Evolutionary conservation across 2,113 vertebrate genomes (phyloP).

Genomic region (Elephantulus edwardii): DNA sequence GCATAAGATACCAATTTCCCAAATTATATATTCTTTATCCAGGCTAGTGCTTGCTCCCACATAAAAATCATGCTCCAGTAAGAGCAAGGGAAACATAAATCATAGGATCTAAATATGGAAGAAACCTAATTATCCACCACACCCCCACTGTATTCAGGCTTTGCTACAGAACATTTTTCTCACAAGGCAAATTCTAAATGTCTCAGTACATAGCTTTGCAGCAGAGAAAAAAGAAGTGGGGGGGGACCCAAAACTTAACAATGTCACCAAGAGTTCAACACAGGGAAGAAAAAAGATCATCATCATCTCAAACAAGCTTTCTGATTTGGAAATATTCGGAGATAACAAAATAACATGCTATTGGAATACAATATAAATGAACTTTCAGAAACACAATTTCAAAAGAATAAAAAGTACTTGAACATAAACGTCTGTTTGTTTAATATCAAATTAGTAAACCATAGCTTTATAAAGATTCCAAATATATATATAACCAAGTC

Average conservation of each 20-base stretch:
- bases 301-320: slow-evolving; percentile 44
- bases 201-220: slow-evolving; percentile 34
- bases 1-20: slow-evolving; percentile 50
- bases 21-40: slow-evolving; percentile 67
- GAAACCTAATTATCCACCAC: slow-evolving; percentile 68
- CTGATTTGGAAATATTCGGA: slow-evolving; percentile 6
- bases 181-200: slow-evolving; percentile 64
- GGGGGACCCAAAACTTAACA: not conserved
- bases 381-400: not conserved
- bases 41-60: slow-evolving; percentile 59
- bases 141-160: slow-evolving; percentile 65
- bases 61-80: slow-evolving; percentile 66
- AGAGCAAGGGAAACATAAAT: slow-evolving; percentile 70
- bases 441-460: slow-evolving; percentile 1
- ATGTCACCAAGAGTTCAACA: slow-evolving; percentile 68
- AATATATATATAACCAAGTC: not conserved
- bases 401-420: slow-evolving; percentile 1
- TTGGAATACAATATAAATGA: not conserved
- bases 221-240: slow-evolving; percentile 36
- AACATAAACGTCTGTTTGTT: not conserved
- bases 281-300: not conserved
- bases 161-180: slow-evolving; percentile 64
- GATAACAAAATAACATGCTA: not conserved
- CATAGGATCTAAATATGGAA: slow-evolving; percentile 73
- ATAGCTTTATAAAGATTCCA: not conserved